Evolutionary conservation across 2,888 invertebrate genomes (phyloP).

Genomic region (Blastobasis adustella): DNA sequence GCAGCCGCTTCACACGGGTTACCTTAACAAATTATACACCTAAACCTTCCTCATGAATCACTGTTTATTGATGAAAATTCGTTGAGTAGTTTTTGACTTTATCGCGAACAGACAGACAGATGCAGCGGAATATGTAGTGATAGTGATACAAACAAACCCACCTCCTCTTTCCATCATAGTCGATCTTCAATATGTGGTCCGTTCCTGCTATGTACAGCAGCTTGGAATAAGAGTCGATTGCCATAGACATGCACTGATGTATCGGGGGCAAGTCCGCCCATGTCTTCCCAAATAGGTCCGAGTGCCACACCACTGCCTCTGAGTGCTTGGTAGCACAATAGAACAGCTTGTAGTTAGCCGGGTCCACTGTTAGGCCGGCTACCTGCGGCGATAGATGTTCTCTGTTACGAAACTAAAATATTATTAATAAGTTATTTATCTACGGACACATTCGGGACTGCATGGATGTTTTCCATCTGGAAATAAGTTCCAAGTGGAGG

Average conservation of each 20-base stretch:
- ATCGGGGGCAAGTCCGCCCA: slow-evolving; percentile 47
- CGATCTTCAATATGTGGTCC: slow-evolving; percentile 52
- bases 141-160: slow-evolving; percentile 23
- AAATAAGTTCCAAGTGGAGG: too few species aligned
- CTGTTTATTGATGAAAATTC: too few species aligned
- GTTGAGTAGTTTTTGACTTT: too few species aligned
- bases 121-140: too few species aligned
- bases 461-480: too few species aligned
- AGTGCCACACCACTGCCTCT: slow-evolving; percentile 66
- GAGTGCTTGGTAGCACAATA: slow-evolving; percentile 67
- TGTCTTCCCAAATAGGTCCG: slow-evolving; percentile 69
- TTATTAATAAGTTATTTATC: too few species aligned
- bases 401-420: too few species aligned
- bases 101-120: too few species aligned
- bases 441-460: too few species aligned
- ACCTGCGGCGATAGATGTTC: slow-evolving; percentile 39
- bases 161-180: slow-evolving; percentile 46
- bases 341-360: slow-evolving; percentile 73
- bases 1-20: too few species aligned
- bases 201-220: slow-evolving; percentile 85
- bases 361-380: slow-evolving; percentile 78
- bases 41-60: too few species aligned
- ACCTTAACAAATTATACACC: too few species aligned
- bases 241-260: slow-evolving; percentile 52
- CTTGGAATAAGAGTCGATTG: slow-evolving; percentile 69